Conservation (phyloP, 2,888 invertebrate genomes). For the Nysson spinosus region DNA sequence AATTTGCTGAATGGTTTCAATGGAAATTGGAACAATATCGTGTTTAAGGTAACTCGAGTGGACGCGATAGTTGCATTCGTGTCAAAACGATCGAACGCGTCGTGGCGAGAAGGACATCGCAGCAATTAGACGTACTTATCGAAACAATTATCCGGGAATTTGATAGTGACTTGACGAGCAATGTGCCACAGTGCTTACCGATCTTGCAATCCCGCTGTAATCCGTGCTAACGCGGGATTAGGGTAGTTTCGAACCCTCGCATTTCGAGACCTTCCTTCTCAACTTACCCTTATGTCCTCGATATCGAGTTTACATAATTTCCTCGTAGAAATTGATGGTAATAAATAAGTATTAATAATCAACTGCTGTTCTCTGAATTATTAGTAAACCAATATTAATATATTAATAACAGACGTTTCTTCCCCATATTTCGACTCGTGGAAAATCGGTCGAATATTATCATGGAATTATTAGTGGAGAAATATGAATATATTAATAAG, state of each 20-base stretch:
- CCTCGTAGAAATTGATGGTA: too few species aligned
- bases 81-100: slow-evolving; percentile 19
- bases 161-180: slow-evolving; percentile 39
- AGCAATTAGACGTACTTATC: slow-evolving; percentile 37
- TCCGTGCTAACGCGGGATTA: slow-evolving; percentile 51
- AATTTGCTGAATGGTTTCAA: background rate
- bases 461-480: too few species aligned
- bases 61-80: background rate
- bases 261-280: background rate
- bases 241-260: slow-evolving; percentile 28
- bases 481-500: too few species aligned
- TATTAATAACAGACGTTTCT: too few species aligned
- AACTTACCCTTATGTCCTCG: background rate
- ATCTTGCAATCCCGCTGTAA: slow-evolving; percentile 36
- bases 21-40: background rate
- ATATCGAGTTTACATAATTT: background rate
- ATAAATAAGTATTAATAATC: too few species aligned
- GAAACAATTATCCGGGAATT: slow-evolving; percentile 40
- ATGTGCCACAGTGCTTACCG: slow-evolving; percentile 29
- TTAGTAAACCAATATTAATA: too few species aligned
- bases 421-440: too few species aligned
- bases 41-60: background rate
- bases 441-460: too few species aligned
- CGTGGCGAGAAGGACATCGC: slow-evolving; percentile 9
- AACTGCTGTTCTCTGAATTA: too few species aligned